Evolutionary conservation across 2,888 invertebrate species (phyloP).

Genomic region (Saturnia pavonia): DNA sequence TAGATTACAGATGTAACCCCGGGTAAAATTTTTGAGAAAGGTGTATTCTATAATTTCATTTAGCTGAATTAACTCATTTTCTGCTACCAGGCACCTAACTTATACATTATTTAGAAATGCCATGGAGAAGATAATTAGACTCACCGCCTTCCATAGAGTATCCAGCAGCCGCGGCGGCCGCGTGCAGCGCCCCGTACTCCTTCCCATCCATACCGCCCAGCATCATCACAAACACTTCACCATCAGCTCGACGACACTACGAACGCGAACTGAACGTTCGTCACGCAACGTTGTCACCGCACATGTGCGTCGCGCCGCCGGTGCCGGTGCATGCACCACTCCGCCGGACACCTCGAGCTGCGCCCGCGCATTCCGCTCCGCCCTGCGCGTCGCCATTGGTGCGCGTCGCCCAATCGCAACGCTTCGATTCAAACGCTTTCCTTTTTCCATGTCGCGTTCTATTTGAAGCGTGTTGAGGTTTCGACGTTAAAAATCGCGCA

Average conservation of each 20-base stretch:
- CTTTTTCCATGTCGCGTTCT: slow-evolving; percentile 77
- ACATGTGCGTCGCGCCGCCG: slow-evolving; percentile 52
- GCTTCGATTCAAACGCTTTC: slow-evolving; percentile 77
- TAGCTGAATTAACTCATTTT: background rate
- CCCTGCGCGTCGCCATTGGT: slow-evolving; percentile 72
- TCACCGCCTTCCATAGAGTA: slow-evolving; percentile 72
- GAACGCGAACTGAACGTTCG: slow-evolving; percentile 46
- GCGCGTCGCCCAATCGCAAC: slow-evolving; percentile 74
- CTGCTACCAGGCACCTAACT: background rate
- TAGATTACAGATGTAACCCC: too few species aligned
- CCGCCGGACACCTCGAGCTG: slow-evolving; percentile 54
- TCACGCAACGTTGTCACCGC: slow-evolving; percentile 46
- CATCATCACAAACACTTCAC: slow-evolving; percentile 63
- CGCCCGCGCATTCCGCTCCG: slow-evolving; percentile 46
- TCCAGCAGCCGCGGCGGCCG: slow-evolving; percentile 70
- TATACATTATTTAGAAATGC: background rate
- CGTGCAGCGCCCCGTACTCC: slow-evolving; percentile 78
- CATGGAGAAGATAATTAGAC: slow-evolving; percentile 27
- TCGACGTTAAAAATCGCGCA: slow-evolving; percentile 37
- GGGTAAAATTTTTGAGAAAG: too few species aligned
- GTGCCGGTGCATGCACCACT: slow-evolving; percentile 41
- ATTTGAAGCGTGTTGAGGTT: slow-evolving; percentile 78
- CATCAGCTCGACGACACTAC: slow-evolving; percentile 26
- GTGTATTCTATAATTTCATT: too few species aligned
- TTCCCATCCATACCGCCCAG: slow-evolving; percentile 77